Evolutionary conservation across 2,113 vertebrate genomes (phyloP).

Genomic region (Pterocles gutturalis): DNA sequence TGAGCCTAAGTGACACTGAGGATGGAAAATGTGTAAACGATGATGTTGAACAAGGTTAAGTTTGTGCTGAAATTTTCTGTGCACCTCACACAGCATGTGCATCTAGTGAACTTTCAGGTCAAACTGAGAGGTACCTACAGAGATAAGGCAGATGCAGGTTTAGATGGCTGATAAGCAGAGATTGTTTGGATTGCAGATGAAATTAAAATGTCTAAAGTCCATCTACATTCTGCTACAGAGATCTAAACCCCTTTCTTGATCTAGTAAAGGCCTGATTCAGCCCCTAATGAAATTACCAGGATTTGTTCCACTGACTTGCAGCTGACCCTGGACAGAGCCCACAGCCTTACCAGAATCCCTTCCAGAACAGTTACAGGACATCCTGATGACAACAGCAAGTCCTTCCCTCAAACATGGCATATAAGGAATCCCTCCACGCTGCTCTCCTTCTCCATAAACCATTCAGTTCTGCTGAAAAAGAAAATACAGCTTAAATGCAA

Average conservation of each 20-base stretch:
- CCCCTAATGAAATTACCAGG: conserved; percentile 22
- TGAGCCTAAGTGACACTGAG: neutral
- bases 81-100: neutral
- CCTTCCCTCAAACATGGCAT: neutral
- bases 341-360: neutral
- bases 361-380: neutral
- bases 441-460: neutral
- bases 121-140: neutral
- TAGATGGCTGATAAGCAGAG: neutral
- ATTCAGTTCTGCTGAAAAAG: neutral
- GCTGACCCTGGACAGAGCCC: neutral
- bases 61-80: neutral
- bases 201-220: conserved; percentile 22
- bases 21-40: neutral
- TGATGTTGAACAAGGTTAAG: neutral
- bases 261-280: neutral
- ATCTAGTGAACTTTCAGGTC: neutral
- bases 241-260: neutral
- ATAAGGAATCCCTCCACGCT: neutral
- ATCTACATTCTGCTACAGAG: neutral
- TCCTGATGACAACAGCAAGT: neutral
- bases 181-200: neutral
- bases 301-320: conserved; percentile 26
- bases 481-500: neutral
- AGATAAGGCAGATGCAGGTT: neutral